Conservation (phyloP, 2,113 vertebrate genomes). For the Tenrec ecaudatus region DNA sequence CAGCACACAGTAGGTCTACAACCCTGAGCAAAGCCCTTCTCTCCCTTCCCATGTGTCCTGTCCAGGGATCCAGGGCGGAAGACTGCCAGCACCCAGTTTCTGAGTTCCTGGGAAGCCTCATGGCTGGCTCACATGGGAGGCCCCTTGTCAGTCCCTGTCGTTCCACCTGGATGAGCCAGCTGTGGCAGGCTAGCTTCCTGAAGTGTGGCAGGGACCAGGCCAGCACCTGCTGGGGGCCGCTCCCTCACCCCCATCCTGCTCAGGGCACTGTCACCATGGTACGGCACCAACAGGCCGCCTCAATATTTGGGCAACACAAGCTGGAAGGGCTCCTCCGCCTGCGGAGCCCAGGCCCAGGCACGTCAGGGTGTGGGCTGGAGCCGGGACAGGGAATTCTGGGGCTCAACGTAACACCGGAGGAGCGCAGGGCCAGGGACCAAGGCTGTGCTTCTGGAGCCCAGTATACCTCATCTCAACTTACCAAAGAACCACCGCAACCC, state of each 20-base stretch:
- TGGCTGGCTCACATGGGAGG: too few species aligned
- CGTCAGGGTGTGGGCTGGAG: neutral
- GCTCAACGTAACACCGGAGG: neutral
- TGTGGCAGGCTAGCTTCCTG: neutral
- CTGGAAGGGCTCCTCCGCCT: neutral
- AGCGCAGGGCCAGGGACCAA: neutral
- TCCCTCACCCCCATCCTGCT: neutral
- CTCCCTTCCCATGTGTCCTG: neutral
- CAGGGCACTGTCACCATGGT: neutral
- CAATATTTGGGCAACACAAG: slow-evolving; percentile 30
- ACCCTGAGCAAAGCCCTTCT: too few species aligned
- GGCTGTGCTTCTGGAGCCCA: neutral
- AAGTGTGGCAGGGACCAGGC: neutral
- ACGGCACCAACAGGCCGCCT: slow-evolving; percentile 11
- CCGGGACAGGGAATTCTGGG: slow-evolving; percentile 50
- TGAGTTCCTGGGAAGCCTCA: neutral
- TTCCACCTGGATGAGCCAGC: neutral
- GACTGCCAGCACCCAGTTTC: neutral
- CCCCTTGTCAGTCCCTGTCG: neutral
- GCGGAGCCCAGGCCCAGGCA: slow-evolving; percentile 8
- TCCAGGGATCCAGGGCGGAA: accelerated
- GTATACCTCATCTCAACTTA: neutral
- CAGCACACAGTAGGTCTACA: neutral
- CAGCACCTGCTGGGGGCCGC: neutral
- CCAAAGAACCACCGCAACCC: neutral